phyloP scores from a whole-genome alignment of 2,888 invertebrate species.

The Andrena bucephala region DNA sequence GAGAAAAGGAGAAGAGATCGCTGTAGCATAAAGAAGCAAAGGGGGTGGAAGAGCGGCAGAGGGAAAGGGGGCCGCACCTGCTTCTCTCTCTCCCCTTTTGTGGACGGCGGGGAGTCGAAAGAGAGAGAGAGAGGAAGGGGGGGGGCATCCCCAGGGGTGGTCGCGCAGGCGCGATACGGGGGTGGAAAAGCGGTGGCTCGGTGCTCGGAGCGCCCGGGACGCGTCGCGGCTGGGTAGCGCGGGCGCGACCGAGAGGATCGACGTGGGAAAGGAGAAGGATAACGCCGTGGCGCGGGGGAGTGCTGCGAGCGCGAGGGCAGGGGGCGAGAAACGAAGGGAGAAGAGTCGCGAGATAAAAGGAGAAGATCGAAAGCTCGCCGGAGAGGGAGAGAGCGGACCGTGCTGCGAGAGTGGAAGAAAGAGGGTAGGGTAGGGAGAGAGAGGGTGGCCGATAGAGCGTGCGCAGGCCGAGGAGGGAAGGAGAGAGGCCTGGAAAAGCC shows the following conservation, averaged over 20 bases:
- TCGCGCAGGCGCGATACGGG: constrained; percentile 80
- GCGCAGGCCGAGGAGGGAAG: constrained; percentile 40
- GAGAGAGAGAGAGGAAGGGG: constrained; percentile 20
- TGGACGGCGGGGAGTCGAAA: background rate
- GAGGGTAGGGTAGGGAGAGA: constrained; percentile 1
- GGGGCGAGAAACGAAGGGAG: constrained; percentile 13
- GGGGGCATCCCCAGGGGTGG: constrained; percentile 66
- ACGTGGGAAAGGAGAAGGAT: background rate
- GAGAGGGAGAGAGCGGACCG: background rate
- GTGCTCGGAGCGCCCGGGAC: constrained; percentile 85
- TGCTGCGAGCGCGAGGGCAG: constrained; percentile 12
- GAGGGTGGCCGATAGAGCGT: constrained; percentile 41
- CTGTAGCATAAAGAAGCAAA: constrained; percentile 15
- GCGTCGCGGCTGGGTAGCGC: constrained; percentile 57
- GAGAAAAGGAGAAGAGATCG: background rate
- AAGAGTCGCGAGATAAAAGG: constrained; percentile 20
- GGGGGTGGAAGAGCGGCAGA: constrained; percentile 12
- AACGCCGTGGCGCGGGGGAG: background rate
- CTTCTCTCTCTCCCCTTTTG: background rate
- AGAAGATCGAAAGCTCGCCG: constrained; percentile 14
- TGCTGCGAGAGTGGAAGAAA: background rate
- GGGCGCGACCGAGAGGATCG: constrained; percentile 26
- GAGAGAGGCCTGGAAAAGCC: constrained; percentile 65
- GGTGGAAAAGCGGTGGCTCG: constrained; percentile 82
- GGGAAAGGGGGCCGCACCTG: background rate